Evolutionary conservation across 2,888 invertebrate species (phyloP), one percentile per base, ranked within the genome.

Genomic region (Autographa gamma): DNA sequence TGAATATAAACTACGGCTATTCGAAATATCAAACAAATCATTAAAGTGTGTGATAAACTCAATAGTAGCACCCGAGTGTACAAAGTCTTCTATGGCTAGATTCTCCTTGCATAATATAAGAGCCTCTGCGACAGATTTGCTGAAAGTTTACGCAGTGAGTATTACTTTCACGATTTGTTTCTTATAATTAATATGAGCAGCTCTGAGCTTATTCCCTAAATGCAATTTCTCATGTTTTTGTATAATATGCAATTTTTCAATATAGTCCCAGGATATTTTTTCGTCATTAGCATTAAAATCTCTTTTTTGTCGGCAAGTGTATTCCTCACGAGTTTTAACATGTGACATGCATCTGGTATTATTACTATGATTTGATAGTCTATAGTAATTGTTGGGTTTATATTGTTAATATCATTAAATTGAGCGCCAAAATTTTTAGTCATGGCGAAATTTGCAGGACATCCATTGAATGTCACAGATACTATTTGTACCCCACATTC

Each of bases 121-220:
- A 8, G 34, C 34, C 8, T 34, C 34, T 34, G 34, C 34, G 34
- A 34, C 34, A 34, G 34, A 34, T 34, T 34, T 34, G 34, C 34
- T 34, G 34, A 34, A 34, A 34, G 34, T 34, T 34, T 34, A 7
- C 34, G 9, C 34, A 34, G 34, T 7, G 34, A 34, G 34, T 34
- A 2, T 34, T 34, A 8, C 9, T 34, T 34, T 34, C 34, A 34
- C 6, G 34, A 34, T 34, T 34, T 34, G 34, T 34, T 34, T 34
- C 34, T 34, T 34, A 34, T 34, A 34, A 34, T 34, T 34, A 43
- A 43, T 34, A 34, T 34, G 34, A 6, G 6, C 7, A 8, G 69
- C 67, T 75, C 73, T 68, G 70, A 70, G 69, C 63, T 66, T 71
- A 67, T 74, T 71, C 67, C 74, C 71, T 67, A 74, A 54, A 54